Conservation (phyloP, 2,797 vertebrate species). For the Glossophaga mutica region DNA sequence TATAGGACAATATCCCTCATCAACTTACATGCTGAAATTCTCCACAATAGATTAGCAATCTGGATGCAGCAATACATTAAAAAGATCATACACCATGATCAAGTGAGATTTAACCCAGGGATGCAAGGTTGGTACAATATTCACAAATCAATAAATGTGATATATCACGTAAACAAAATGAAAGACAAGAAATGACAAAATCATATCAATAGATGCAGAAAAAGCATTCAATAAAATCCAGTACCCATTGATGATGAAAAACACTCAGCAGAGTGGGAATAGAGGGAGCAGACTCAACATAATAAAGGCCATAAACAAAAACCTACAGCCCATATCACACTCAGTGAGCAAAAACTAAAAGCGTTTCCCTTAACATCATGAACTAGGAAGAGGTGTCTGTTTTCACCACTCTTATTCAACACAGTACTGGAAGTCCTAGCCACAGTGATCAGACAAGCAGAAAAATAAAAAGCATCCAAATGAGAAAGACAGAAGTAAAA, state of each 20-base stretch:
- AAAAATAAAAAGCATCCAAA: neutral
- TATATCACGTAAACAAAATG: too few species aligned
- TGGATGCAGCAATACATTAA: too few species aligned
- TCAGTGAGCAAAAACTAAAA: neutral
- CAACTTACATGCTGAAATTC: too few species aligned
- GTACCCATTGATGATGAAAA: too few species aligned
- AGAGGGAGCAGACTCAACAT: neutral
- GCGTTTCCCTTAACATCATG: neutral
- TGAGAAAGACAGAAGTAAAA: neutral
- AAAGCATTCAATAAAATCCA: neutral
- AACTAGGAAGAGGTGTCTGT: neutral
- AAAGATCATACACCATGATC: too few species aligned
- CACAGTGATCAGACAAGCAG: neutral
- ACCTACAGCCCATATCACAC: neutral
- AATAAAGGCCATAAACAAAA: neutral
- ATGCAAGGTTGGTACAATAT: too few species aligned
- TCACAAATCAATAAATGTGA: too few species aligned
- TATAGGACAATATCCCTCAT: too few species aligned
- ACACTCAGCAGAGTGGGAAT: neutral
- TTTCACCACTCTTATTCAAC: neutral
- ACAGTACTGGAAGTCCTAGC: neutral
- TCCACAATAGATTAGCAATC: too few species aligned
- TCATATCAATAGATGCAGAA: neutral
- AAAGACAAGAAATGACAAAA: neutral
- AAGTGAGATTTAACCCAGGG: too few species aligned